Base-by-base conservation (phyloP, 2,797 vertebrate species). In the Pogoniulus pusillus region DNA sequence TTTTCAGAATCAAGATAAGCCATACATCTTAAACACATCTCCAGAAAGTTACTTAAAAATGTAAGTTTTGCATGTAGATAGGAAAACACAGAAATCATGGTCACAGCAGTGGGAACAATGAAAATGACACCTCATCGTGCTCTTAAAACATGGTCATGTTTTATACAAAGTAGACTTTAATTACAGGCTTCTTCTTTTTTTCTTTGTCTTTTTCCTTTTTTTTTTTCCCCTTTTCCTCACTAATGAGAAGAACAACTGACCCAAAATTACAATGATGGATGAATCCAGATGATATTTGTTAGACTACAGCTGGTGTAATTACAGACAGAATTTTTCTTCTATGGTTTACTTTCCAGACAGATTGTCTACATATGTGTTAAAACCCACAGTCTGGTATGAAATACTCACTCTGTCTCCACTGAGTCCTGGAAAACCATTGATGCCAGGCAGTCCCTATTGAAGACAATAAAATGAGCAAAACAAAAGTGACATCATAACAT, bases 391-490 rank as follows among this genome's bases (percentile, higher is more conserved):
- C 47, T 70, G 27, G 4, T 16, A 75, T 4, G 18, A 41, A 73
- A 82, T 41, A 97, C 97, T 97, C 90, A 98, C 98, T 68, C 91
- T 96, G 71, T 96, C 90, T 89, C 98, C 98, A 32, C 47, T 26
- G 6, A 74, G 59, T 76, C 98, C 98, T 32, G 80, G 94, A 59
- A 96, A 92, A 51, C 98, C 97, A 41, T 82, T 91, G 20, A 95
- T 66, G 80, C 97, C 98, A 32, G 97, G 84, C 24, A 90, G 29
- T 12, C 98, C 98, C 98, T 98, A 79, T n/a, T n/a, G 26, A 90
- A 93, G 81, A 41, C 16, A 87, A 82, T 57, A 79, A 72, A 39
- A 37, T 35, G 7, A 77, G 26, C 18, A 66, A 83, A 66, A 85
- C 17, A 39, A 91, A 76, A 76, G n/a, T 10, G 6, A 4, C n/a